These are phyloP conservation scores for Psettodes erumei DNA, from an alignment of 2,113 vertebrate genomes.

Conservation along the genomic window DNA sequence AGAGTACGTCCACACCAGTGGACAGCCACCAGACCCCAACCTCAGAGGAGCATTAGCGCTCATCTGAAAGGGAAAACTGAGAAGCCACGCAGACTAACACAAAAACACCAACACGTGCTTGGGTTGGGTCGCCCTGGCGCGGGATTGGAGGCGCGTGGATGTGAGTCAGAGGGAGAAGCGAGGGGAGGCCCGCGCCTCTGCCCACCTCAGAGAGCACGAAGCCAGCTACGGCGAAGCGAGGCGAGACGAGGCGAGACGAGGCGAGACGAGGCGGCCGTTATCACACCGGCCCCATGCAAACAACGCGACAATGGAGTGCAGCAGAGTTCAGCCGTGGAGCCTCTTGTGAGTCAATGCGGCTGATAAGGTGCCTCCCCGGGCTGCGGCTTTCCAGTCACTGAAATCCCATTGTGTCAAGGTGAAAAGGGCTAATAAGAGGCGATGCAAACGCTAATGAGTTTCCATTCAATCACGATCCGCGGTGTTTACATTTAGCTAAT, in stretches of 20 bases:
- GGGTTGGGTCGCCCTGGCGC: not conserved
- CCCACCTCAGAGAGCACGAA: conserved; percentile 1
- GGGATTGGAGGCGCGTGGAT: conserved; percentile 12
- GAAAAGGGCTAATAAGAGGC: conserved; percentile 26
- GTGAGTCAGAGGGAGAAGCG: not conserved
- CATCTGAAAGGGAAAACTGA: not conserved
- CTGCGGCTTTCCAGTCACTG: not conserved
- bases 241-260: conserved; percentile 5
- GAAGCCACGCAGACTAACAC: conserved; percentile 1
- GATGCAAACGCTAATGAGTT: conserved; percentile 55
- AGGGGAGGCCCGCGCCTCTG: conserved; percentile 14
- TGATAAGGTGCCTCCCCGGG: conserved; percentile 47
- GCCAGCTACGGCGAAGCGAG: conserved; percentile 24
- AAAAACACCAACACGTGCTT: not conserved
- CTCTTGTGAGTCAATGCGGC: conserved; percentile 58
- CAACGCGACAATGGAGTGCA: conserved; percentile 42
- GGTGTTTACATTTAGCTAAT: conserved; percentile 53
- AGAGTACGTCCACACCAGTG: not conserved
- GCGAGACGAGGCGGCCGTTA: conserved; percentile 53
- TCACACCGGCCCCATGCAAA: conserved; percentile 55
- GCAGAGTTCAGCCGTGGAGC: conserved; percentile 38
- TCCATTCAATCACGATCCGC: conserved; percentile 37
- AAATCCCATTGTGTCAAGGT: conserved; percentile 36
- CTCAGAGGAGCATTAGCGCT: not conserved
- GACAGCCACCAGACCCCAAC: not conserved